Percentiles rank a stretch among this genome's conserved stretches.
phyloP scores from a whole-genome alignment of 2,797 vertebrate genomes.

The Alfaro cultratus region DNA sequence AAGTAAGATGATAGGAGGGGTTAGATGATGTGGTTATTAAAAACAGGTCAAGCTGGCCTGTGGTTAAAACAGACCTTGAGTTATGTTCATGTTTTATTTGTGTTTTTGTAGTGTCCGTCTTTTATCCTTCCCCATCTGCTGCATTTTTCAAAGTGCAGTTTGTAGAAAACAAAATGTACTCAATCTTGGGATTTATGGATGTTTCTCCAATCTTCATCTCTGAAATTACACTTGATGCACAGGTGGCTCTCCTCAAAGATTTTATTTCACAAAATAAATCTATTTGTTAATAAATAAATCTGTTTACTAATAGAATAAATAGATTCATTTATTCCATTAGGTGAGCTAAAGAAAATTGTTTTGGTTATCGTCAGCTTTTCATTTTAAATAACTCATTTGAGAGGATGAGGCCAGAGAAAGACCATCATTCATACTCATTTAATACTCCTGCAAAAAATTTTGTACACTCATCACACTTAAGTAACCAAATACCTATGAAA shows the following conservation, averaged over 20 bases:
- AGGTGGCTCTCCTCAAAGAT: neutral
- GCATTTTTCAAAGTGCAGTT: constrained; percentile 39
- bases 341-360: constrained; percentile 40
- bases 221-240: constrained; percentile 15
- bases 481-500: constrained; percentile 19
- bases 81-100: constrained; percentile 50
- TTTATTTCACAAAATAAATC: neutral
- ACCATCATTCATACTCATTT: constrained; percentile 10
- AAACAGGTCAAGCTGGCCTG: constrained; percentile 32
- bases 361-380: constrained; percentile 50
- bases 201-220: constrained; percentile 21
- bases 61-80: constrained; percentile 42
- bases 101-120: constrained; percentile 27
- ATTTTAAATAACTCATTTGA: constrained; percentile 34
- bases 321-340: constrained; percentile 26
- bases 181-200: constrained; percentile 8
- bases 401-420: constrained; percentile 16
- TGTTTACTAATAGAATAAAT: no score
- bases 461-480: constrained; percentile 2
- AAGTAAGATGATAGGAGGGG: constrained; percentile 20
- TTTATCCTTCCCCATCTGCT: constrained; percentile 15
- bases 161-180: constrained; percentile 40
- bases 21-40: constrained; percentile 43
- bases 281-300: no score
- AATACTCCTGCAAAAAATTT: constrained; percentile 7